Conservation (phyloP, 2,113 vertebrate species). For the Charina bottae region DNA sequence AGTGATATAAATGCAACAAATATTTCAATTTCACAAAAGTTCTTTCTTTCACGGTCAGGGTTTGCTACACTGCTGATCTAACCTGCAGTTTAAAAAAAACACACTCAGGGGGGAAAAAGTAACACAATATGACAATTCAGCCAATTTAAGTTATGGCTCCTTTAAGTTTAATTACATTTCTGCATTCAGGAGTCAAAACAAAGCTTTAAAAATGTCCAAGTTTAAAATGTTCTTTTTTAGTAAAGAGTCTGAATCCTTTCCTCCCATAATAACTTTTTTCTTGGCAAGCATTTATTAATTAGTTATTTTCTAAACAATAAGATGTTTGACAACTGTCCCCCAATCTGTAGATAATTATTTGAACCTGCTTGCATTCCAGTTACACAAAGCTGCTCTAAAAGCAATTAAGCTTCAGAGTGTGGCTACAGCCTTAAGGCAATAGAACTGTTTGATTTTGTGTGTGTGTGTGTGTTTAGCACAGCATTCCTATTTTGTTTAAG, state of each 20-base stretch:
- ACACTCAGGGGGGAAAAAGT: not conserved
- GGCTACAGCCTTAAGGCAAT: slow-evolving; percentile 41
- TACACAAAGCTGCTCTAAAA: slow-evolving; percentile 23
- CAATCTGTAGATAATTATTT: slow-evolving; percentile 43
- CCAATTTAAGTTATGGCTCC: slow-evolving; percentile 6
- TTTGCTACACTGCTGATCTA: slow-evolving; percentile 11
- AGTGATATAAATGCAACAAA: not conserved
- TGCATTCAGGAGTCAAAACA: slow-evolving; percentile 24
- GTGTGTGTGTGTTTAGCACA: slow-evolving; percentile 43
- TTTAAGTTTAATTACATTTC: slow-evolving; percentile 11
- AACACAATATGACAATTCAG: slow-evolving; percentile 13
- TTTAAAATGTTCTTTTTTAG: not conserved
- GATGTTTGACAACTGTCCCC: slow-evolving; percentile 9
- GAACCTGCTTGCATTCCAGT: slow-evolving; percentile 50
- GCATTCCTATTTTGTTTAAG: slow-evolving; percentile 31
- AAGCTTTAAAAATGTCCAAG: slow-evolving; percentile 1
- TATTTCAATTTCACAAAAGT: not conserved
- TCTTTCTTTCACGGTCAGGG: not conserved
- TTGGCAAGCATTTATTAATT: slow-evolving; percentile 5
- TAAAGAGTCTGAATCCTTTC: not conserved
- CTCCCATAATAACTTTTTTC: slow-evolving; percentile 18
- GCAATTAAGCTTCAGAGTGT: slow-evolving; percentile 37
- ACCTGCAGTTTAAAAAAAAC: not conserved
- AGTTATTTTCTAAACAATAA: slow-evolving; percentile 42
- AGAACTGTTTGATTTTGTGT: slow-evolving; percentile 43